Percentiles rank a stretch among this genome's conserved stretches.
Evolutionary conservation across 2,113 vertebrate genomes (phyloP).

Genomic region (Anguilla japonica): DNA sequence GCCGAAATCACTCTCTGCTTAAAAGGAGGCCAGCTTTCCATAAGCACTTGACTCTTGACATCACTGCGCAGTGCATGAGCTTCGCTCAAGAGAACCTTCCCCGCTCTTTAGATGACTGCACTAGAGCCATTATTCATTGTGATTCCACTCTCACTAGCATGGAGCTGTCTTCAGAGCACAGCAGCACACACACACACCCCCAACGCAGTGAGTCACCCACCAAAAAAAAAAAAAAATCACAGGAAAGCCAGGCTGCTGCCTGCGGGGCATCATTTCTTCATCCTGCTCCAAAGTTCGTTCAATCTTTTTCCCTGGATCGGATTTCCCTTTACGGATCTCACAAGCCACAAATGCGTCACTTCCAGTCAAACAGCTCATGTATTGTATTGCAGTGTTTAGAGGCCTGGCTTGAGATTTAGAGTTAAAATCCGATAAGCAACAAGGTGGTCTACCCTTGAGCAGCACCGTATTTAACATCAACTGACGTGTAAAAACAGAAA

Average conservation of each 20-base stretch:
- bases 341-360: neutral
- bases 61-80: neutral
- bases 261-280: neutral
- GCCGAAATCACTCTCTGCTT: neutral
- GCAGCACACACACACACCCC: neutral
- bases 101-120: neutral
- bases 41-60: conserved; percentile 1
- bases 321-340: neutral
- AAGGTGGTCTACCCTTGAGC: too few species aligned
- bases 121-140: neutral
- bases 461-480: too few species aligned
- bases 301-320: neutral
- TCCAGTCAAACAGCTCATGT: neutral
- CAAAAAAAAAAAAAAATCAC: neutral
- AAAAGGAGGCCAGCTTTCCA: conserved; percentile 1
- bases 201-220: neutral
- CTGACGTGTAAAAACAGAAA: too few species aligned
- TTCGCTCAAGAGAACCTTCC: neutral
- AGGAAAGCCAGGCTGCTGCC: neutral
- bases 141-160: neutral
- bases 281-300: neutral
- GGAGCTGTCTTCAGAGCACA: neutral
- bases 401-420: neutral
- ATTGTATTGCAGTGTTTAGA: neutral
- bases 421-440: neutral